phyloP scores from a whole-genome alignment of 2,888 invertebrate genomes.

The Mellilla xanthometata region DNA sequence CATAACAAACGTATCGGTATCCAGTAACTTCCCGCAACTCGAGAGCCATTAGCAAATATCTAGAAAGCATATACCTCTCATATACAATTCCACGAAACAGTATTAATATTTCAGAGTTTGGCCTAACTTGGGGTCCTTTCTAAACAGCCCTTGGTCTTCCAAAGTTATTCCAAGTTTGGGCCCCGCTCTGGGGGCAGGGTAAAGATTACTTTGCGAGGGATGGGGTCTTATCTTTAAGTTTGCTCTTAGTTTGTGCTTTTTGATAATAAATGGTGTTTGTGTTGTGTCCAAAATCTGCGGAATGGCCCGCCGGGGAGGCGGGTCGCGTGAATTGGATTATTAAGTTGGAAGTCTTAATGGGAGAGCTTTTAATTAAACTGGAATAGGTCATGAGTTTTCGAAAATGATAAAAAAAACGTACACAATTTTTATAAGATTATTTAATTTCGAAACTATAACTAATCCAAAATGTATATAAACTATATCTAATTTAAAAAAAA shows the following conservation, averaged over 20 bases:
- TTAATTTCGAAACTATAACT: no score
- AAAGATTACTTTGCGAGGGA: conserved; percentile 72
- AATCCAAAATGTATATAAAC: no score
- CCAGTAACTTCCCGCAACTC: conserved; percentile 24
- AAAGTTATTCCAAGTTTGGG: conserved; percentile 81
- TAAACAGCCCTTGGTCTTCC: conserved; percentile 82
- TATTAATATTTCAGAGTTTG: conserved; percentile 79
- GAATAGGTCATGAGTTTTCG: not conserved
- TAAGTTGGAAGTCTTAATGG: conserved; percentile 12
- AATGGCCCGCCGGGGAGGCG: conserved; percentile 26
- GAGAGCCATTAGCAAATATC: conserved; percentile 57
- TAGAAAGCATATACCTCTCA: conserved; percentile 60
- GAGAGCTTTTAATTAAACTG: conserved; percentile 2
- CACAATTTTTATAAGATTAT: no score
- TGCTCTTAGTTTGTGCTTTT: conserved; percentile 61
- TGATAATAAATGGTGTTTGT: conserved; percentile 48
- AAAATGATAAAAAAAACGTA: no score
- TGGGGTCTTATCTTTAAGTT: conserved; percentile 63
- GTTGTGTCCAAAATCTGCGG: conserved; percentile 32
- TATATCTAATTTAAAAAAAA: no score
- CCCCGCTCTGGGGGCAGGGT: conserved; percentile 59
- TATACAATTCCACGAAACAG: conserved; percentile 79
- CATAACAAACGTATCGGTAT: conserved; percentile 32
- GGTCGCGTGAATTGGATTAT: conserved; percentile 14
- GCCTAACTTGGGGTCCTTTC: conserved; percentile 76